Evolutionary conservation across 2,888 invertebrate genomes (phyloP).

Genomic region (Holacanthella duospinosa): DNA sequence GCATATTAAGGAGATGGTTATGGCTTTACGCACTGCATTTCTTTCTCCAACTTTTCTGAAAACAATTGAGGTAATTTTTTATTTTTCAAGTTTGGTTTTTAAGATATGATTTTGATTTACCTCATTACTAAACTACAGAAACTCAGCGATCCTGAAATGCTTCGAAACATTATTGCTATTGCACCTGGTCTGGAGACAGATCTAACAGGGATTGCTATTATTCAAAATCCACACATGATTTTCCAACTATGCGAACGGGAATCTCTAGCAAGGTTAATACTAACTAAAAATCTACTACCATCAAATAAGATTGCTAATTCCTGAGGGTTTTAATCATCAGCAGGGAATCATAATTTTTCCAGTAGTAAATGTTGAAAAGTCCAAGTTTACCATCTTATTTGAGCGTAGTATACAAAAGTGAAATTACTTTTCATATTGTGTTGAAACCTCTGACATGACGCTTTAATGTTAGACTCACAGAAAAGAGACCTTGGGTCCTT

Average conservation of each 20-base stretch:
- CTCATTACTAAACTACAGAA: too few species aligned
- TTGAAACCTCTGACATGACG: background rate
- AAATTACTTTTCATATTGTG: background rate
- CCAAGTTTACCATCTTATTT: too few species aligned
- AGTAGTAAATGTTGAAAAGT: too few species aligned
- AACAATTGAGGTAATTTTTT: slow-evolving; percentile 1
- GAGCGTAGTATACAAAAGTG: too few species aligned
- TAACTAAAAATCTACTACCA: slow-evolving; percentile 10
- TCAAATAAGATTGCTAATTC: too few species aligned
- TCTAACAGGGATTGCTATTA: slow-evolving; percentile 60
- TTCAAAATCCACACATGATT: slow-evolving; percentile 66
- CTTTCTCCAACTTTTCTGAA: background rate
- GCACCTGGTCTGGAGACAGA: slow-evolving; percentile 60
- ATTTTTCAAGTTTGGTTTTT: background rate
- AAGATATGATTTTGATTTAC: background rate
- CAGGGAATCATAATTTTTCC: too few species aligned
- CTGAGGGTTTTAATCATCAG: too few species aligned
- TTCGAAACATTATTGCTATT: slow-evolving; percentile 59
- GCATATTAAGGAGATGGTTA: background rate
- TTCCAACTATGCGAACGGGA: slow-evolving; percentile 57
- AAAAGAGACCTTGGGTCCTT: slow-evolving; percentile 58
- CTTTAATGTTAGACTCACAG: slow-evolving; percentile 48
- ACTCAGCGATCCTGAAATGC: slow-evolving; percentile 45
- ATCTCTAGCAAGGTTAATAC: slow-evolving; percentile 50
- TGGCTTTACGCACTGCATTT: slow-evolving; percentile 6